Evolutionary conservation across 2,113 vertebrate genomes (phyloP), one percentile per base, ranked within the genome.

Genomic region (Dicerorhinus sumatrensis): DNA sequence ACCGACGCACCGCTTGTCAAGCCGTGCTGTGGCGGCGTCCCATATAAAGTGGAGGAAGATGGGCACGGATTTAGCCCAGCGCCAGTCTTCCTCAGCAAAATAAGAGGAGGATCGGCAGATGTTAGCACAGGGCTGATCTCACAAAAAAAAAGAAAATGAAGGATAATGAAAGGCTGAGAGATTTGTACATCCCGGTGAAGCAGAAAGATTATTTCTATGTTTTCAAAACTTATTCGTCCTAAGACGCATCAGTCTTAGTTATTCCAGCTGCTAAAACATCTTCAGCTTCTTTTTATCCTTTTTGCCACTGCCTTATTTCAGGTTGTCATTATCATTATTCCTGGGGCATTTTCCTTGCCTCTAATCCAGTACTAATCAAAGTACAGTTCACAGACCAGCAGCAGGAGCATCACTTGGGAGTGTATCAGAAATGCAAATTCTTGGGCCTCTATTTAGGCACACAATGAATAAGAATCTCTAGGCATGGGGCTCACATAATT

Each of bases 351-450:
- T 93, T 46, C 5, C 11, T 62, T 54, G 16, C 8, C 58, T 94
- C 56, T 65, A 42, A 10, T 67, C 25, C 42, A 62, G 42, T 70
- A n/a, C 36, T 51, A 88, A 94, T 9, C n/a, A 27, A 93, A 76
- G 21, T 80, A 54, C 48, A 60, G n/a, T 70, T 94, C 48, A 83
- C 27, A 79, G 20, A 39, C 33, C 42, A 75, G 18, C 7, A 69
- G 10, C 36, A 18, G 36, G 8, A 42, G 4, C 23, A n/a, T 72
- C 54, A 72, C 48, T 89, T 82, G 20, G 31, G 29, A 51, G 18
- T 17, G 23, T 62, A 77, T 31, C 39, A 87, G 56, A 89, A 92
- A 98, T 76, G 63, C 65, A 97, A 83, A 89, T 79, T 77, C 10
- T 46, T 36, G 12, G 18, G 2, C 31, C 23, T 96, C 51, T 20